Evolutionary conservation across 2,888 invertebrate species (phyloP).

Genomic region (Caenorhabditis sp.): DNA sequence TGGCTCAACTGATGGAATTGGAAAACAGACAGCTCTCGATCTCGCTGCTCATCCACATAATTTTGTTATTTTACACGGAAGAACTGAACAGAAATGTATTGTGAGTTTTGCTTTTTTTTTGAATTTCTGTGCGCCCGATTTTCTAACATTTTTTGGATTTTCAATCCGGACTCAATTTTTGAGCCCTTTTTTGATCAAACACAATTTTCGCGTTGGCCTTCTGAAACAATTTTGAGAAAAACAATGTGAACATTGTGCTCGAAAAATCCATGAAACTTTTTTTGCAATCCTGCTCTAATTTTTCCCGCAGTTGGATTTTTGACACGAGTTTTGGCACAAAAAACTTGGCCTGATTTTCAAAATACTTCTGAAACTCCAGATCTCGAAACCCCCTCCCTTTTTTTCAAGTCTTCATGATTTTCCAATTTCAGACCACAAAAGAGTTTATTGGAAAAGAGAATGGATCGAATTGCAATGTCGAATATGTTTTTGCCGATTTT

Average conservation of each 20-base stretch:
- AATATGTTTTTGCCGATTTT: slow-evolving; percentile 63
- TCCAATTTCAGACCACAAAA: slow-evolving; percentile 38
- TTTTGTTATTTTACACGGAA: slow-evolving; percentile 68
- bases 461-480: slow-evolving; percentile 54
- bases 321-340: too few species aligned
- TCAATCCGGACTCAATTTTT: too few species aligned
- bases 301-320: too few species aligned
- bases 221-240: too few species aligned
- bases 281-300: too few species aligned
- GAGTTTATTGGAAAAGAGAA: slow-evolving; percentile 50
- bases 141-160: background rate
- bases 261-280: too few species aligned
- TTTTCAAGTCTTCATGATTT: background rate
- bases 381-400: too few species aligned
- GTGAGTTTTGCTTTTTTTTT: slow-evolving; percentile 11
- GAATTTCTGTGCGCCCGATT: background rate
- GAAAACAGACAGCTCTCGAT: slow-evolving; percentile 54
- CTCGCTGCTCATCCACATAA: slow-evolving; percentile 61
- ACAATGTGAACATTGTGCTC: too few species aligned
- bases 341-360: too few species aligned
- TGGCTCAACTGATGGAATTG: slow-evolving; percentile 68
- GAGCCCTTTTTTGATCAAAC: too few species aligned
- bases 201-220: too few species aligned
- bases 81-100: slow-evolving; percentile 59
- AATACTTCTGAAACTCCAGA: too few species aligned